Evolutionary conservation across 1,140 invertebrate genomes (phyloP).

Genomic region (Brachionus paranguensis): DNA sequence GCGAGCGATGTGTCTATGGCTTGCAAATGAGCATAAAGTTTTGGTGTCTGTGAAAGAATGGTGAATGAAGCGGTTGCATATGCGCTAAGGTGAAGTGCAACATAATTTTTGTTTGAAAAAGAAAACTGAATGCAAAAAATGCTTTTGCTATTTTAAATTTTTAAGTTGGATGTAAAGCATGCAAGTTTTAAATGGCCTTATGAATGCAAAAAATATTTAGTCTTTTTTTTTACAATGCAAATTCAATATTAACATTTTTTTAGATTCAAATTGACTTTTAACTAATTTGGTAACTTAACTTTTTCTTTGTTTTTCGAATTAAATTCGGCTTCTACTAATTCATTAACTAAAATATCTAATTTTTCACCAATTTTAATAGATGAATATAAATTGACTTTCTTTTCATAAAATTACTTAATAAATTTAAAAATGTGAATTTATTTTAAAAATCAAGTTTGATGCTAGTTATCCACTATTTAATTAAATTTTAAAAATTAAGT

Average conservation of each 20-base stretch:
- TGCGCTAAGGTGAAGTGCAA: conserved; percentile 31
- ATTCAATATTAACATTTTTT: neutral
- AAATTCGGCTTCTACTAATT: no score
- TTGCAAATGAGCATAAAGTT: conserved; percentile 8
- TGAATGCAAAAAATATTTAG: neutral
- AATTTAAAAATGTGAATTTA: no score
- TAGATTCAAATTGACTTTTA: neutral
- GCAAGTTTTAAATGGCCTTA: neutral
- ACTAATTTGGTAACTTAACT: neutral
- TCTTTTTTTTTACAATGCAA: neutral
- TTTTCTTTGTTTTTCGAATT: neutral
- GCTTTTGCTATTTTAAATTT: neutral
- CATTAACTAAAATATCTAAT: no score
- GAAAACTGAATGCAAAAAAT: neutral
- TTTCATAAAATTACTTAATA: no score
- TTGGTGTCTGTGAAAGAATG: neutral
- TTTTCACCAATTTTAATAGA: no score
- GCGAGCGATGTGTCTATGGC: neutral
- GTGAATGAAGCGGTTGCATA: conserved; percentile 5
- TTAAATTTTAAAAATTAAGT: no score
- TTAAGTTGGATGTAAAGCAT: neutral
- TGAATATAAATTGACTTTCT: no score
- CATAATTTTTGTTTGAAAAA: neutral
- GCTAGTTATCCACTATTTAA: no score
- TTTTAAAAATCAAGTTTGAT: no score